A percentile compares a stretch with the other conserved stretches of the same genome.
Conservation (phyloP, 2,888 invertebrate genomes). For the Drosophila cognata region DNA sequence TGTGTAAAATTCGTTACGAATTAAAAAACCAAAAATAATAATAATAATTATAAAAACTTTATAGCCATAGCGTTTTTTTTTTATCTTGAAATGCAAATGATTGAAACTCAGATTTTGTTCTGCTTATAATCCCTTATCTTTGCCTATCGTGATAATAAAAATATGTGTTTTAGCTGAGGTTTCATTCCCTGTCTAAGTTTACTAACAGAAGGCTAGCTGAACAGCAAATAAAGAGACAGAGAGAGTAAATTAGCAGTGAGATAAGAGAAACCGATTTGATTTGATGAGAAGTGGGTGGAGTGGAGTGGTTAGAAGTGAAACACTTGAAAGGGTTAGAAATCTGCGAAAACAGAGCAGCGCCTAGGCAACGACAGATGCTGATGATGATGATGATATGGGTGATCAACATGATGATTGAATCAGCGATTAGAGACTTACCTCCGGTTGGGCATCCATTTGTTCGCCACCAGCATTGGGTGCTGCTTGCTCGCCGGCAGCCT, state of each 20-base stretch:
- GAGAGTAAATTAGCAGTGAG: slow-evolving; percentile 2
- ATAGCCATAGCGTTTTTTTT: not conserved
- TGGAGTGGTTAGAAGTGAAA: slow-evolving; percentile 41
- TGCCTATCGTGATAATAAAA: not conserved
- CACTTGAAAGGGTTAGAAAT: slow-evolving; percentile 44
- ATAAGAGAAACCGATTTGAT: slow-evolving; percentile 14
- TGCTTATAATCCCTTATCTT: not conserved
- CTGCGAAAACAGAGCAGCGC: slow-evolving; percentile 28
- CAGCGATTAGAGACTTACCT: slow-evolving; percentile 83
- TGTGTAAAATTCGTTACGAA: not conserved
- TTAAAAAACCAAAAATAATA: not conserved
- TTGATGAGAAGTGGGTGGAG: slow-evolving; percentile 15
- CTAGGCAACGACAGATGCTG: slow-evolving; percentile 39
- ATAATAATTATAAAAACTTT: not conserved
- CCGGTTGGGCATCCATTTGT: slow-evolving; percentile 85
- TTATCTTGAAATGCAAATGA: not conserved
- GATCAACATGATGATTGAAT: slow-evolving; percentile 23
- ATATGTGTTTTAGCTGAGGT: slow-evolving; percentile 16
- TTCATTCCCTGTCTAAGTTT: slow-evolving; percentile 38
- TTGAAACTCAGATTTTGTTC: not conserved
- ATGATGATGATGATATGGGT: slow-evolving; percentile 15
- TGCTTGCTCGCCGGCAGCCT: slow-evolving; percentile 66
- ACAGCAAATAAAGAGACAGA: slow-evolving; percentile 19
- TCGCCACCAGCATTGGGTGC: slow-evolving; percentile 84
- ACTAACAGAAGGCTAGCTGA: slow-evolving; percentile 4